phyloP scores from a whole-genome alignment of 53 echinoderm and acorn worm genomes.

The Patiria pectinifera region DNA sequence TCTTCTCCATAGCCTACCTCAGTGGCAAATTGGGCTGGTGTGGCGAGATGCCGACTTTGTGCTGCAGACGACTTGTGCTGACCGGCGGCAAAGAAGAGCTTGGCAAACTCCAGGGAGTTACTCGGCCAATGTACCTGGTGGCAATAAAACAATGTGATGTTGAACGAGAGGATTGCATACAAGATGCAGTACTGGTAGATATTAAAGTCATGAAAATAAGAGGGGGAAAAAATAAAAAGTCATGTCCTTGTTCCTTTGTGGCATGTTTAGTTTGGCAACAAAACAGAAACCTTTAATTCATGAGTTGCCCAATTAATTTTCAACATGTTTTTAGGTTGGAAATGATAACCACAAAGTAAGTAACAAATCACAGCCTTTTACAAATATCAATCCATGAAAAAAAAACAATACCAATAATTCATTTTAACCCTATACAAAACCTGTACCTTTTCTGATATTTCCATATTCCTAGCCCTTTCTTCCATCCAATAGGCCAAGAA shows the following conservation, averaged over 20 bases:
- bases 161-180: neutral
- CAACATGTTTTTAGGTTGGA: no score
- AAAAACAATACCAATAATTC: no score
- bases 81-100: constrained; percentile 72
- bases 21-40: constrained; percentile 62
- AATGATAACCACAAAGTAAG: no score
- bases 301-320: no score
- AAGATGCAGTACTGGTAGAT: neutral
- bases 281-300: no score
- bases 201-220: neutral
- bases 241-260: no score
- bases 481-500: constrained; percentile 76
- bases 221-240: no score
- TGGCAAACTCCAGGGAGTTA: constrained; percentile 78
- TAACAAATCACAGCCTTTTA: no score
- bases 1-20: constrained; percentile 25
- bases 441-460: constrained; percentile 83
- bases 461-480: constrained; percentile 73
- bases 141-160: neutral
- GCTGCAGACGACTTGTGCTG: constrained; percentile 51
- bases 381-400: no score
- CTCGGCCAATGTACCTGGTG: constrained; percentile 71
- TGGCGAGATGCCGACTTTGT: constrained; percentile 37
- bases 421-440: no score
- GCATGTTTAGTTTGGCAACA: no score